phyloP scores from a whole-genome alignment of 1,140 invertebrate species.

The Cotesia chilonis region DNA sequence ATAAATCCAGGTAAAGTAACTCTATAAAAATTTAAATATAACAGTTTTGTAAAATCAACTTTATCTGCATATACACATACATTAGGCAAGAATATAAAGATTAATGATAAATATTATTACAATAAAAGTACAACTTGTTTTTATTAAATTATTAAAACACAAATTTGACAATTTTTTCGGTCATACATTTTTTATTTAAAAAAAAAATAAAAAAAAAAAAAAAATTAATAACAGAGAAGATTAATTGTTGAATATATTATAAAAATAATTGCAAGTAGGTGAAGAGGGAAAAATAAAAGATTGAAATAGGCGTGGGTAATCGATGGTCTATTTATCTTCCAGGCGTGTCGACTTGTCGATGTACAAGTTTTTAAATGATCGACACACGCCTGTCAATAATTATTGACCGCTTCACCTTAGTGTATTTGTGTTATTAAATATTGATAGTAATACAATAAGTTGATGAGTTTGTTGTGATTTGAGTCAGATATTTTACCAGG shows the following conservation, averaged over 20 bases:
- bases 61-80: too few relatives aligned
- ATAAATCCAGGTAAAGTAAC: neutral
- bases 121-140: too few relatives aligned
- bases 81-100: too few relatives aligned
- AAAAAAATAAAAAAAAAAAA: too few relatives aligned
- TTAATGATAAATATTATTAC: too few relatives aligned
- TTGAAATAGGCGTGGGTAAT: slow-evolving; percentile 35
- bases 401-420: slow-evolving; percentile 8
- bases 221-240: too few relatives aligned
- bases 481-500: too few relatives aligned
- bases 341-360: slow-evolving; percentile 36
- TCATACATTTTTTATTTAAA: too few relatives aligned
- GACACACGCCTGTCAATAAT: slow-evolving; percentile 29
- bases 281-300: slow-evolving; percentile 11
- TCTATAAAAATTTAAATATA: slow-evolving; percentile 11
- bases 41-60: too few relatives aligned
- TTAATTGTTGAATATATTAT: neutral
- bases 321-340: slow-evolving; percentile 38
- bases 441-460: neutral
- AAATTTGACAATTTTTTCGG: too few relatives aligned
- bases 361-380: slow-evolving; percentile 32
- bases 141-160: too few relatives aligned
- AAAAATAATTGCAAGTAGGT: slow-evolving; percentile 3
- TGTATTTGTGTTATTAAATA: neutral
- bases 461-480: too few relatives aligned